A percentile compares a stretch with the other conserved stretches of the same genome.
phyloP scores from a whole-genome alignment of 2,113 vertebrate species.

The Megaptera novaeangliae region DNA sequence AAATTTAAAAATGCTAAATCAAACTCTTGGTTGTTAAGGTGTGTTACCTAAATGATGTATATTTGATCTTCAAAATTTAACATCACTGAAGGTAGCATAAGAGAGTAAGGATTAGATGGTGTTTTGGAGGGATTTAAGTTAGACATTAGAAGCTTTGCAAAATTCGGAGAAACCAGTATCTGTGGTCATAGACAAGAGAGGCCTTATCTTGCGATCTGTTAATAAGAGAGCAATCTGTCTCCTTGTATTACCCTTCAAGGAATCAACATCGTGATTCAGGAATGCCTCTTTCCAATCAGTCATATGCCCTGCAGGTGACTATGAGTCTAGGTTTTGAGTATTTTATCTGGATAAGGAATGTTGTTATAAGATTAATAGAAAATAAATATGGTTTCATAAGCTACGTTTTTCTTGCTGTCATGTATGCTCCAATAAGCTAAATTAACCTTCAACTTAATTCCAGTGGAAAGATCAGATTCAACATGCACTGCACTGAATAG shows the following conservation, averaged over 20 bases:
- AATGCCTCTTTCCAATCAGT: background rate
- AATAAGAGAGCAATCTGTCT: background rate
- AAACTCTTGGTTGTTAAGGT: constrained; percentile 9
- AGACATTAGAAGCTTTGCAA: background rate
- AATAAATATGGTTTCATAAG: constrained; percentile 11
- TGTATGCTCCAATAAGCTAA: background rate
- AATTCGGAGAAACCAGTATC: background rate
- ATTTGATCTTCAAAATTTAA: constrained; percentile 28
- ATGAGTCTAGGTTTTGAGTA: background rate
- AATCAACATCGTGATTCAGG: background rate
- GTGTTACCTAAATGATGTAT: background rate
- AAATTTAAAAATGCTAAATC: constrained; percentile 26
- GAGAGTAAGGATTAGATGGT: background rate
- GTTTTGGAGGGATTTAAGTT: constrained; percentile 37
- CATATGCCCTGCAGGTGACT: background rate
- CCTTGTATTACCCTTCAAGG: background rate
- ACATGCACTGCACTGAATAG: background rate
- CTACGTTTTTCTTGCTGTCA: background rate
- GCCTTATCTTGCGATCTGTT: background rate
- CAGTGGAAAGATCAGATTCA: constrained; percentile 6
- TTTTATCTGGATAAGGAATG: constrained; percentile 2
- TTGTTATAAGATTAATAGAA: background rate
- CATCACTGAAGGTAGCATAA: background rate
- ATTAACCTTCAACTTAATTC: background rate
- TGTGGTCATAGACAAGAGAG: background rate